A percentile compares a stretch with the other conserved stretches of the same genome.
These are phyloP conservation scores for Cheilosia variabilis DNA, from an alignment of 2,888 invertebrate genomes.

Conservation along the genomic window DNA sequence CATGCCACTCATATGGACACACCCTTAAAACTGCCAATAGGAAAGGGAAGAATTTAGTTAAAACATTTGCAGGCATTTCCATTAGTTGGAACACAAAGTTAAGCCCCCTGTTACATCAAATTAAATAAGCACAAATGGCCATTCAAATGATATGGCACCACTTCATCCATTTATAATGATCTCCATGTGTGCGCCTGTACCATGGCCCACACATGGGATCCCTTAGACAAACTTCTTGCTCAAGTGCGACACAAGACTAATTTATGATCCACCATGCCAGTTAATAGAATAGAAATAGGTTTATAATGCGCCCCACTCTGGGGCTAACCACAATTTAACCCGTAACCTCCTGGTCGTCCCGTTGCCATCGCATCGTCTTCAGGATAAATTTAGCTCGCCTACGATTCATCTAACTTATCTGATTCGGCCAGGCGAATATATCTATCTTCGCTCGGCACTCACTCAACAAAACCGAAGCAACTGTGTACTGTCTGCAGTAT, in stretches of 20 bases:
- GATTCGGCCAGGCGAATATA: constrained; percentile 40
- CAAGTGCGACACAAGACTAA: constrained; percentile 20
- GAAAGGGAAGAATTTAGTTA: too few relatives aligned
- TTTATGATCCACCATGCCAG: constrained; percentile 46
- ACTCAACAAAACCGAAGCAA: constrained; percentile 26
- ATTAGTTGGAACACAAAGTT: too few relatives aligned
- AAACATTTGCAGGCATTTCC: too few relatives aligned
- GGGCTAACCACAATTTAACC: constrained; percentile 57
- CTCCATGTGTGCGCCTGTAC: background rate
- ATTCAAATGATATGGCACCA: background rate
- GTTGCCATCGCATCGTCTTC: background rate
- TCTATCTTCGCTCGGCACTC: constrained; percentile 19
- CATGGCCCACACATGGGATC: background rate
- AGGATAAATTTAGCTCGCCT: background rate
- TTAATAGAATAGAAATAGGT: constrained; percentile 65
- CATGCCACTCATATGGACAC: too few relatives aligned
- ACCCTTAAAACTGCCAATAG: too few relatives aligned
- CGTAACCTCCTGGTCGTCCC: constrained; percentile 16
- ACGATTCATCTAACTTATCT: constrained; percentile 38
- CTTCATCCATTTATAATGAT: constrained; percentile 20
- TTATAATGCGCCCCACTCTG: constrained; percentile 42
- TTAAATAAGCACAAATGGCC: too few relatives aligned
- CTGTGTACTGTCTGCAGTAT: constrained; percentile 27
- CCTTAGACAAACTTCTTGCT: background rate
- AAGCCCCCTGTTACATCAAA: too few relatives aligned